A percentile compares a stretch with the other conserved stretches of the same genome.
phyloP scores from a whole-genome alignment of 2,888 invertebrate genomes.

The Cantharis nigra region DNA sequence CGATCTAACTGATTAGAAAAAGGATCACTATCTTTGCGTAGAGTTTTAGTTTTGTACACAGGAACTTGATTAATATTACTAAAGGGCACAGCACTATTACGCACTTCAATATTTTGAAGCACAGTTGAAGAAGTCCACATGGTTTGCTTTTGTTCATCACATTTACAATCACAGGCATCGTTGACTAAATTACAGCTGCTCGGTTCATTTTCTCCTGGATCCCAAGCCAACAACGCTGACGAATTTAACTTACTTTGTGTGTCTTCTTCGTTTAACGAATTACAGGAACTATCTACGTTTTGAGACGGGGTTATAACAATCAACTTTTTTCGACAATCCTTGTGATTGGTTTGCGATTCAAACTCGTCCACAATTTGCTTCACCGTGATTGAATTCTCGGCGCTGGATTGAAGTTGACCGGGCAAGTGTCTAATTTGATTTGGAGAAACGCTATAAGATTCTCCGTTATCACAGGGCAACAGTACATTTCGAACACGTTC shows the following conservation, averaged over 20 bases:
- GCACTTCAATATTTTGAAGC: slow-evolving; percentile 41
- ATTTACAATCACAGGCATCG: slow-evolving; percentile 51
- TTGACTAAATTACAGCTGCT: slow-evolving; percentile 45
- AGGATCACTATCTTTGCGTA: slow-evolving; percentile 63
- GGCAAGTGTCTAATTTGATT: slow-evolving; percentile 86
- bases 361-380: slow-evolving; percentile 75
- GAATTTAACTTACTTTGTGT: slow-evolving; percentile 36
- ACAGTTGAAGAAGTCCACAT: slow-evolving; percentile 59
- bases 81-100: slow-evolving; percentile 41
- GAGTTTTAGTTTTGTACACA: slow-evolving; percentile 50
- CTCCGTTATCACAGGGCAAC: slow-evolving; percentile 84
- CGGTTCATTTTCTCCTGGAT: slow-evolving; percentile 62
- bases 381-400: slow-evolving; percentile 55
- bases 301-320: slow-evolving; percentile 53
- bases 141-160: slow-evolving; percentile 42
- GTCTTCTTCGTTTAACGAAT: slow-evolving; percentile 28
- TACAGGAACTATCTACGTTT: slow-evolving; percentile 46
- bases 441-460: slow-evolving; percentile 87
- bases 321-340: slow-evolving; percentile 48
- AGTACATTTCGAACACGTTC: slow-evolving; percentile 71
- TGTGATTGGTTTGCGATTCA: slow-evolving; percentile 60
- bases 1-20: slow-evolving; percentile 73
- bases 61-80: slow-evolving; percentile 48
- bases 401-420: slow-evolving; percentile 42
- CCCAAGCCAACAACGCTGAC: slow-evolving; percentile 58